phyloP scores from a whole-genome alignment of 1,140 invertebrate species.

The Drosophila erecta region DNA sequence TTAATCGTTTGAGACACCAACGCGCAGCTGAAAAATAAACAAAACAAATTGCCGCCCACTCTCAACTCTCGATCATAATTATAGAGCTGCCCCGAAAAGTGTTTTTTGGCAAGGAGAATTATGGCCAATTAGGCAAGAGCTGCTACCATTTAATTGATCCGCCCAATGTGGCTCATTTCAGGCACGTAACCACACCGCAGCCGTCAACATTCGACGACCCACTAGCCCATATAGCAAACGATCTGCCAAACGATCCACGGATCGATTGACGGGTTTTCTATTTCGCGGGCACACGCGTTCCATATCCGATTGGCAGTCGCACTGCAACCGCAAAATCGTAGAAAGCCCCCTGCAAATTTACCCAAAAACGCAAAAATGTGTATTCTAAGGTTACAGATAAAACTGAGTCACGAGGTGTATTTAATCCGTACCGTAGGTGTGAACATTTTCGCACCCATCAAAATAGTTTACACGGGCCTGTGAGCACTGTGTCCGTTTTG shows the following conservation, averaged over 20 bases:
- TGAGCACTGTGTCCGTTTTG: not conserved
- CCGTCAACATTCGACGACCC: slow-evolving; percentile 55
- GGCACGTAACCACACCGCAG: slow-evolving; percentile 70
- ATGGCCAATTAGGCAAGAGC: slow-evolving; percentile 73
- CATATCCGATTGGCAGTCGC: slow-evolving; percentile 41
- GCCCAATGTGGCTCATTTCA: slow-evolving; percentile 54
- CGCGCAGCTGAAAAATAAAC: slow-evolving; percentile 37
- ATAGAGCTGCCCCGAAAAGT: slow-evolving; percentile 35
- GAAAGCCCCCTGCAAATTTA: slow-evolving; percentile 26
- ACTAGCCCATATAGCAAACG: slow-evolving; percentile 64
- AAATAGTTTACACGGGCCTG: slow-evolving; percentile 9
- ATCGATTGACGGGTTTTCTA: slow-evolving; percentile 39
- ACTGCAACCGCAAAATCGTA: slow-evolving; percentile 57
- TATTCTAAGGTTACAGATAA: slow-evolving; percentile 13
- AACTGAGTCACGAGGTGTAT: slow-evolving; percentile 42
- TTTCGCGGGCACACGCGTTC: slow-evolving; percentile 38
- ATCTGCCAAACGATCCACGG: slow-evolving; percentile 36
- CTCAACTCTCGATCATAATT: slow-evolving; percentile 50
- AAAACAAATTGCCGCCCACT: slow-evolving; percentile 54
- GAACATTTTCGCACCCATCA: slow-evolving; percentile 1
- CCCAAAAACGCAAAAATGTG: slow-evolving; percentile 13
- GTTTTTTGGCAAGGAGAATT: slow-evolving; percentile 50
- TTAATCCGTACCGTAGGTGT: slow-evolving; percentile 2
- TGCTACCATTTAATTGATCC: slow-evolving; percentile 69
- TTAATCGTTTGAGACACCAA: slow-evolving; percentile 40